Conservation (phyloP, 1,140 invertebrate genomes). For the Conopomorpha cramerella region DNA sequence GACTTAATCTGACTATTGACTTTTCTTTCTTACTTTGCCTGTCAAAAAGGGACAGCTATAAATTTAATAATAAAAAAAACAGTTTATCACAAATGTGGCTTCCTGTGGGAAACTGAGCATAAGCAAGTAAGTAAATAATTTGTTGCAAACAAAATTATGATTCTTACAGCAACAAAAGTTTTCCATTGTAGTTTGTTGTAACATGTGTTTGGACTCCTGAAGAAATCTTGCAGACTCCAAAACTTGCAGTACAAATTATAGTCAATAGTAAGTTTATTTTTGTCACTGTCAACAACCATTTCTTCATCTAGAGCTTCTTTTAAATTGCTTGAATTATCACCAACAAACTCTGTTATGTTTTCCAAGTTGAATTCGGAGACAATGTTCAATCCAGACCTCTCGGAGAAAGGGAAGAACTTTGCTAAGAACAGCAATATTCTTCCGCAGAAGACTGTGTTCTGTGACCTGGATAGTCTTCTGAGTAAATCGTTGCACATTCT, state of each 20-base stretch:
- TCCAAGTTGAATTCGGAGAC: slow-evolving; percentile 98
- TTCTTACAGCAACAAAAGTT: slow-evolving; percentile 83
- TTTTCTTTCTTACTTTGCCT: too few relatives aligned
- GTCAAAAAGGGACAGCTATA: too few relatives aligned
- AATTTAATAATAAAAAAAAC: too few relatives aligned
- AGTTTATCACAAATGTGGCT: too few relatives aligned
- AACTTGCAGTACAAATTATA: slow-evolving; percentile 96
- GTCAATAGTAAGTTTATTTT: slow-evolving; percentile 77
- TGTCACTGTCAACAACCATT: slow-evolving; percentile 67
- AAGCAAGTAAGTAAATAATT: too few relatives aligned
- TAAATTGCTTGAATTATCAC: slow-evolving; percentile 68
- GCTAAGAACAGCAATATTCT: slow-evolving; percentile 96
- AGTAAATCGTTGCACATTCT: slow-evolving; percentile 98
- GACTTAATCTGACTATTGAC: too few relatives aligned
- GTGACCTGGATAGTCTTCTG: slow-evolving; percentile 87
- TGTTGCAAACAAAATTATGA: not conserved
- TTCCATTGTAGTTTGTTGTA: slow-evolving; percentile 94
- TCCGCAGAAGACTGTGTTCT: slow-evolving; percentile 98
- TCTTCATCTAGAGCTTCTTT: slow-evolving; percentile 68
- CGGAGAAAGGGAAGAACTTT: slow-evolving; percentile 96
- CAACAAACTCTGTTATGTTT: slow-evolving; percentile 87
- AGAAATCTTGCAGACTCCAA: slow-evolving; percentile 96
- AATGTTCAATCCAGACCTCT: slow-evolving; percentile 95
- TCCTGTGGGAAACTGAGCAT: too few relatives aligned
- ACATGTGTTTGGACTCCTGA: slow-evolving; percentile 90